Evolutionary conservation across 2,888 invertebrate genomes (phyloP).

Genomic region (Spicauda simplicius): DNA sequence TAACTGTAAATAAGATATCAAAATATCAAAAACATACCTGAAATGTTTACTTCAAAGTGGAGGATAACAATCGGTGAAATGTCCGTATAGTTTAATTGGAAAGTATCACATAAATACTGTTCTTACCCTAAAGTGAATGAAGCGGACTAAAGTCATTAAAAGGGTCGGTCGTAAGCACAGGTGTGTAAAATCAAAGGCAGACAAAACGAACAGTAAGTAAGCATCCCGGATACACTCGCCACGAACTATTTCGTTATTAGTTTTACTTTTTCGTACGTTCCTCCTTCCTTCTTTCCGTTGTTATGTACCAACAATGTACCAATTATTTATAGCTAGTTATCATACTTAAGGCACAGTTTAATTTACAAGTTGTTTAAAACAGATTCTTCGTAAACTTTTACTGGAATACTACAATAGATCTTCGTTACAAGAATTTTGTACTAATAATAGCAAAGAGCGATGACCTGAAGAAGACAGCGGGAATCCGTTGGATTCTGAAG

Average conservation of each 20-base stretch:
- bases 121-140: conserved; percentile 51
- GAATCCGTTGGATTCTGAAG: no score
- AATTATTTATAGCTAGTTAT: conserved; percentile 21
- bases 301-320: conserved; percentile 1
- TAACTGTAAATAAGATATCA: not conserved
- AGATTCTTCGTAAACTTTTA: not conserved
- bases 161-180: conserved; percentile 68
- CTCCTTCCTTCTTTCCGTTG: not conserved
- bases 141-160: conserved; percentile 72
- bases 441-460: no score
- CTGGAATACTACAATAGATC: not conserved
- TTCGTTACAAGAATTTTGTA: no score
- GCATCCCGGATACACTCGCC: conserved; percentile 61
- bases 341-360: not conserved
- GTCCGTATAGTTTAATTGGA: conserved; percentile 43
- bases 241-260: conserved; percentile 33
- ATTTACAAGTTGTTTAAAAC: not conserved
- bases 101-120: conserved; percentile 44
- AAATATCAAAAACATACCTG: not conserved
- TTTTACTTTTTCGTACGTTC: conserved; percentile 5
- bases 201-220: conserved; percentile 44
- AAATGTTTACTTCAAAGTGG: not conserved
- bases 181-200: conserved; percentile 75
- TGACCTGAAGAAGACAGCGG: no score
- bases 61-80: conserved; percentile 10